phyloP scores from a whole-genome alignment of 2,113 vertebrate species.

The Canis aureus region DNA sequence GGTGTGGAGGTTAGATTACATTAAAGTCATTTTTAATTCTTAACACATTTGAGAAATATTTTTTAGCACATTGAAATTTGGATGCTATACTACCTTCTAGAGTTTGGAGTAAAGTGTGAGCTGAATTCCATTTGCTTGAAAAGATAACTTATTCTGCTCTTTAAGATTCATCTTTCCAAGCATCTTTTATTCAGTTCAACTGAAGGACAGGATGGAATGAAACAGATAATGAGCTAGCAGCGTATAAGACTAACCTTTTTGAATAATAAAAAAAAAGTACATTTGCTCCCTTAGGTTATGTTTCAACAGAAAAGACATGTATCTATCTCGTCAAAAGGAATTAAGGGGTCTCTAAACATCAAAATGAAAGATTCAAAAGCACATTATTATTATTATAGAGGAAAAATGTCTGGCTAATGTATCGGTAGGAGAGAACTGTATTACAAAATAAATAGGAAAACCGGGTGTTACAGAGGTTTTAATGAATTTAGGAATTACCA shows the following conservation, averaged over 20 bases:
- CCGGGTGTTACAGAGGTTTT: neutral
- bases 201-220: conserved; percentile 33
- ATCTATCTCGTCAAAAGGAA: neutral
- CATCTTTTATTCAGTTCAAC: conserved; percentile 66
- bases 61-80: conserved; percentile 3
- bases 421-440: accelerated
- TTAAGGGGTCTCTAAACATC: neutral
- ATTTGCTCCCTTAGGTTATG: neutral
- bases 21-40: neutral
- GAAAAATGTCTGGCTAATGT: accelerated
- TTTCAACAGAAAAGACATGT: neutral
- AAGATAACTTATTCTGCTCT: conserved; percentile 62
- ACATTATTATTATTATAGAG: neutral
- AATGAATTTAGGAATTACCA: neutral
- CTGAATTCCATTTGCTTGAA: conserved; percentile 64
- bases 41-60: neutral
- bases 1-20: neutral
- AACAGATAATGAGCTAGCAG: neutral
- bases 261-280: conserved; percentile 42
- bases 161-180: conserved; percentile 55
- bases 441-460: neutral
- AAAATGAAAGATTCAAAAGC: neutral
- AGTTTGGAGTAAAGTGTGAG: conserved; percentile 49
- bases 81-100: neutral
- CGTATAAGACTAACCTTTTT: neutral